Evolutionary conservation across 2,888 invertebrate species (phyloP).

Genomic region (Platycnemis pennipes): DNA sequence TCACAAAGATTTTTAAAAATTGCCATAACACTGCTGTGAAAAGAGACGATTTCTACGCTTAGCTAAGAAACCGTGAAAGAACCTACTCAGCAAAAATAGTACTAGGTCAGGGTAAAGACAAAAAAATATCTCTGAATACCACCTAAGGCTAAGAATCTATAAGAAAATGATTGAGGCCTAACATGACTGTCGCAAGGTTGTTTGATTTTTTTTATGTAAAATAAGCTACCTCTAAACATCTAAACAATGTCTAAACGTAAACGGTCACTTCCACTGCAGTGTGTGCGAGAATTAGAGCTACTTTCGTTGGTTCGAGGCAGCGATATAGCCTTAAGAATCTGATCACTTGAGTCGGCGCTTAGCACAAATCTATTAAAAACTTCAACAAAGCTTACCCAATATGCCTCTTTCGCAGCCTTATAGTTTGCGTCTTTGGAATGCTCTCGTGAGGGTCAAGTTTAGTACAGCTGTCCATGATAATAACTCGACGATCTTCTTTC

Average conservation of each 20-base stretch:
- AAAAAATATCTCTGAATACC: not conserved
- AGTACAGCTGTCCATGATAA: conserved; percentile 4
- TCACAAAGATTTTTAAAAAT: too few relatives aligned
- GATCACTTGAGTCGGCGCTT: not conserved
- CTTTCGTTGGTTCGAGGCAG: too few relatives aligned
- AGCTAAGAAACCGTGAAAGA: not conserved
- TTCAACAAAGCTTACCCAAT: conserved; percentile 86
- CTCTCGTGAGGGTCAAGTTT: conserved; percentile 82
- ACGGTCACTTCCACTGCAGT: not conserved
- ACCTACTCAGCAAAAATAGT: not conserved
- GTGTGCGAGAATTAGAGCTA: not conserved
- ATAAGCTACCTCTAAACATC: not conserved
- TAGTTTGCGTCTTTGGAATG: conserved; percentile 89
- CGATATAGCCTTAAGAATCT: too few relatives aligned
- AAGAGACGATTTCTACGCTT: not conserved
- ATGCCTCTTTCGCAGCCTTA: conserved; percentile 89
- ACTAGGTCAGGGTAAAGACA: conserved; percentile 4
- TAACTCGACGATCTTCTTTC: not conserved
- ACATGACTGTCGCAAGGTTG: too few relatives aligned
- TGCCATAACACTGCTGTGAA: too few relatives aligned
- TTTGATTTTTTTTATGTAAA: not conserved
- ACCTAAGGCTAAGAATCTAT: not conserved
- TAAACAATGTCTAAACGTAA: not conserved
- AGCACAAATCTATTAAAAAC: not conserved
- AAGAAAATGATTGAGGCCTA: too few relatives aligned